Evolutionary conservation across 2,888 invertebrate genomes (phyloP), one percentile per base, ranked within the genome.

Genomic region (Mactromeris polynyma): DNA sequence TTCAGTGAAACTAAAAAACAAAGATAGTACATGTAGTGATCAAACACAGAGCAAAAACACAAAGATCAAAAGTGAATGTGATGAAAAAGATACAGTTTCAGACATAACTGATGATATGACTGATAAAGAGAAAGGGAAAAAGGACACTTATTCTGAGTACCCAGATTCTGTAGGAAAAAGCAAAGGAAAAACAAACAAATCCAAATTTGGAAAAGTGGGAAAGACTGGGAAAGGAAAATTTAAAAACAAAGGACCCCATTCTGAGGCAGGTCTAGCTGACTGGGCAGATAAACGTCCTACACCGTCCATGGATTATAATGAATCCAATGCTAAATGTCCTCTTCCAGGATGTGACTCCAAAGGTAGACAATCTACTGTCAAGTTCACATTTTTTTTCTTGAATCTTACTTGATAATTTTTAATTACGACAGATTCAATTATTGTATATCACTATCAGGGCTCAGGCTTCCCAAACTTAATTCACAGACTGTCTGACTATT

Each of bases 291-390:
- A 94, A 88, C 88, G 95, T 83, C 91, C 95, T 36, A 94, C 94
- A 19, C 95, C 95, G 69, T 93, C 94, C 58, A 94, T 95, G 89
- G 94, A 95, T 89, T 95, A 95, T 89, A 95, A 95, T 92, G 95
- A 95, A 87, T 93, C 94, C 51, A 93, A 94, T 87, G 93, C 94
- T 7, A 94, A 95, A 82, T 95, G 99, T 96, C 99, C 99, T 0
- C 97, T 99, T 17, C 98, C 98, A 83, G 98, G 97, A 9, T 99
- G 98, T 85, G 98, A 99, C 96, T 99, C 99, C 0, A 97, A 97
- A 1, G 99, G 96, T 96, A 88, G 14, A 40, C 31, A 69, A 69
- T 9, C 51, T 51, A 51, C 51, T 51, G 51, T 51, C n/a, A n/a
- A n/a, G n/a, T n/a, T n/a, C n/a, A n/a, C n/a, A n/a, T n/a, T n/a